A percentile compares a stretch with the other conserved stretches of the same genome.
Conservation (phyloP, 2,888 invertebrate genomes). For the Tetragnatha montana region DNA sequence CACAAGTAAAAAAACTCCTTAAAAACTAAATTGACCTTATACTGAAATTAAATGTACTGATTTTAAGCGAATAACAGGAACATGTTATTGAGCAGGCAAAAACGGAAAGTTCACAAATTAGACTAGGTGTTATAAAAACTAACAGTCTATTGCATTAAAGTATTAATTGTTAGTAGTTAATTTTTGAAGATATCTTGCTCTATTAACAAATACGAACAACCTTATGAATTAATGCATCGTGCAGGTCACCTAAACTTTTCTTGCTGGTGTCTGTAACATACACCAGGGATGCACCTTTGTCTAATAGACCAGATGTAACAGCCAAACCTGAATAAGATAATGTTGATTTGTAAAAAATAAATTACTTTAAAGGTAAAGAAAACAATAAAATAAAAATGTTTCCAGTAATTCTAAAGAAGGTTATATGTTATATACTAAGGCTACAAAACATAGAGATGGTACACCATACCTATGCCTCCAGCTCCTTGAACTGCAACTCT, state of each 20-base stretch:
- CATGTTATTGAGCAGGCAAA: too few species aligned
- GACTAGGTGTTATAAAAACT: too few species aligned
- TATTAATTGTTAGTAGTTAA: too few species aligned
- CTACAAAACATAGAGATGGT: not conserved
- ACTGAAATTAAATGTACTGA: too few species aligned
- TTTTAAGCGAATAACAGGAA: too few species aligned
- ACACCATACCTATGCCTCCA: slow-evolving; percentile 73
- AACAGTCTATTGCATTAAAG: too few species aligned
- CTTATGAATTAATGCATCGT: slow-evolving; percentile 72
- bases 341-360: too few species aligned
- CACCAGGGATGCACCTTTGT: slow-evolving; percentile 73
- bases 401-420: not conserved
- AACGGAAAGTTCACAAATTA: too few species aligned
- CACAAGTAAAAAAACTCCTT: too few species aligned
- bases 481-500: slow-evolving; percentile 74
- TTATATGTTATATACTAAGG: not conserved
- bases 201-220: slow-evolving; percentile 18
- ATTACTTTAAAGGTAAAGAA: too few species aligned
- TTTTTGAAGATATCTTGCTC: too few species aligned
- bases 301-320: slow-evolving; percentile 73
- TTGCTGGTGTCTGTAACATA: slow-evolving; percentile 73
- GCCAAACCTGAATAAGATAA: slow-evolving; percentile 71
- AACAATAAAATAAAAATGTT: not conserved
- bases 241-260: slow-evolving; percentile 73
- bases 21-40: too few species aligned